Percentiles rank a stretch among this genome's conserved stretches.
Conservation (phyloP, 2,113 vertebrate genomes). For the Eublepharis macularius region DNA sequence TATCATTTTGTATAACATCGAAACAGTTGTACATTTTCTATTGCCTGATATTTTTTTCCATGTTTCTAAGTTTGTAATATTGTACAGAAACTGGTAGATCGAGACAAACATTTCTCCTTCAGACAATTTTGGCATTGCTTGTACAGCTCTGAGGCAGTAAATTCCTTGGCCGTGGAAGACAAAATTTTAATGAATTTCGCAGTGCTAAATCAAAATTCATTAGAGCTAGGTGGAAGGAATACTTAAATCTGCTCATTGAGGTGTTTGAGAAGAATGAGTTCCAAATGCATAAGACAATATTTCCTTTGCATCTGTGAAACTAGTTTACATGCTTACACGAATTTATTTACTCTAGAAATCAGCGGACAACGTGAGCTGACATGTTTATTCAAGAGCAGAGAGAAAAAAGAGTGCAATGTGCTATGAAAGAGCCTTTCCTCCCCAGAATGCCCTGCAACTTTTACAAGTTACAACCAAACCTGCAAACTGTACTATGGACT, state of each 20-base stretch:
- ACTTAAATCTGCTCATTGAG: conserved; percentile 17
- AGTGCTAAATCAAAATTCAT: conserved; percentile 26
- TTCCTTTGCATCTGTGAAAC: conserved; percentile 7
- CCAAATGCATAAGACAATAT: conserved; percentile 12
- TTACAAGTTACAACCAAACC: conserved; percentile 41
- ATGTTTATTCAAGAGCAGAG: conserved; percentile 47
- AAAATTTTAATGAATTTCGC: conserved; percentile 49
- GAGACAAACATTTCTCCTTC: conserved; percentile 73
- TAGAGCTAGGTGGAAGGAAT: conserved; percentile 25
- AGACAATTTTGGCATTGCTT: conserved; percentile 72
- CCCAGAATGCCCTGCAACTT: conserved; percentile 17
- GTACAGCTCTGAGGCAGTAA: conserved; percentile 55
- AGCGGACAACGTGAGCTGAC: conserved; percentile 23
- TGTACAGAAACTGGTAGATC: conserved; percentile 78
- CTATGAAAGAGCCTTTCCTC: conserved; percentile 33
- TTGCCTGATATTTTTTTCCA: conserved; percentile 75
- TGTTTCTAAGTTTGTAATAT: conserved; percentile 78
- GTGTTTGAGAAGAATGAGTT: conserved; percentile 5
- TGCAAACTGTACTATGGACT: conserved; percentile 38
- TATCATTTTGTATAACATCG: conserved; percentile 78
- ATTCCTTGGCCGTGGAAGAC: conserved; percentile 64
- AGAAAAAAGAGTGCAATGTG: conserved; percentile 26
- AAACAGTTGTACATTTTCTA: conserved; percentile 84
- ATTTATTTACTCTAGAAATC: conserved; percentile 31
- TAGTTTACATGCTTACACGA: conserved; percentile 30